Percentiles rank a stretch among this genome's conserved stretches.
Conservation (phyloP, 2,797 vertebrate genomes). For the Babyrousa celebensis region DNA sequence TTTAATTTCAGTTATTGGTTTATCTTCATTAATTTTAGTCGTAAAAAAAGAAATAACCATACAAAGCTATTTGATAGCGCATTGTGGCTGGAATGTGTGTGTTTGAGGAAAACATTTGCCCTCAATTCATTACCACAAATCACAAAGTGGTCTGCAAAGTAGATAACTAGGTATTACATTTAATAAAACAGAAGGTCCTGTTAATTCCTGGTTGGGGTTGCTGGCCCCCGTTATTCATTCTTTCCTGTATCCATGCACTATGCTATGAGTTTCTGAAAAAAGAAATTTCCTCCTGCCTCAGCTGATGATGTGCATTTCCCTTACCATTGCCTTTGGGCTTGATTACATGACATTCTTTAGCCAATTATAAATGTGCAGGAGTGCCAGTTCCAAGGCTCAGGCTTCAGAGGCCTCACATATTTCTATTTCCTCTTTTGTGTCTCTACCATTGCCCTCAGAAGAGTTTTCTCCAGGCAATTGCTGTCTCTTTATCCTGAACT, state of each 20-base stretch:
- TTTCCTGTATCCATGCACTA: background rate
- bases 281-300: background rate
- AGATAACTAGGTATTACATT: background rate
- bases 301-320: background rate
- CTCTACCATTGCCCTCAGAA: background rate
- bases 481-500: background rate
- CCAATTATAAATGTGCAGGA: background rate
- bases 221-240: background rate
- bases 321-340: background rate
- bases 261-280: background rate
- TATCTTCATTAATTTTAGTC: background rate
- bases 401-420: background rate
- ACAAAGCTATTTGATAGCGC: background rate
- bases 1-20: constrained; percentile 42
- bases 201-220: background rate
- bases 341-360: background rate
- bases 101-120: background rate
- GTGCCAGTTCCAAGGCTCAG: background rate
- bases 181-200: background rate
- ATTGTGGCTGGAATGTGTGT: background rate
- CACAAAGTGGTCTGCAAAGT: background rate
- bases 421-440: background rate
- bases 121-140: background rate
- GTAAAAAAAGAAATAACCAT: background rate
- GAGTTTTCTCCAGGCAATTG: too few species aligned